Conservation (phyloP, 2,797 vertebrate species). For the Nyctibius grandis region DNA sequence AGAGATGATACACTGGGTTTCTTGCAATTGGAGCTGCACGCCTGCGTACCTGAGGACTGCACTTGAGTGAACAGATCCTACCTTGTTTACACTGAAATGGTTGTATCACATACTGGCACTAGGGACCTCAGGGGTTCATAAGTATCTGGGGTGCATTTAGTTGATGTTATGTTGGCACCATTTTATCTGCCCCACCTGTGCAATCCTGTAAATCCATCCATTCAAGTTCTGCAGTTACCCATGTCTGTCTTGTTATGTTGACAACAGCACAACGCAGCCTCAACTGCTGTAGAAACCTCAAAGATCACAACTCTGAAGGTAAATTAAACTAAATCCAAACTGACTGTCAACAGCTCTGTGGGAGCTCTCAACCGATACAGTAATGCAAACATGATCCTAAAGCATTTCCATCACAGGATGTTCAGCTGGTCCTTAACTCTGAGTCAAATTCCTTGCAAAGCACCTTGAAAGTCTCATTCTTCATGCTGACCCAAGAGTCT, state of each 20-base stretch:
- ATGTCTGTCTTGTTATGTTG: background rate
- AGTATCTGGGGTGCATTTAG: background rate
- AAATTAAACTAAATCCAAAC: background rate
- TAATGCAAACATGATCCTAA: background rate
- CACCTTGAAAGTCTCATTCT: background rate
- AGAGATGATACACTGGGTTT: background rate
- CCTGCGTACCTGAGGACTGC: background rate
- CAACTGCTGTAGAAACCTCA: background rate
- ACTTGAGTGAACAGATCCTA: background rate
- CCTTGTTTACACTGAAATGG: background rate
- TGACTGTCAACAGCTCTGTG: background rate
- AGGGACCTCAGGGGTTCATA: fast-evolving
- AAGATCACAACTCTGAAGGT: background rate
- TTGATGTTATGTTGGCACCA: background rate
- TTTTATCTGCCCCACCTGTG: background rate
- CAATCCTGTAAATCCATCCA: background rate
- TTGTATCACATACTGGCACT: background rate
- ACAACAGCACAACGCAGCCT: background rate
- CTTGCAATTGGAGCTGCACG: background rate
- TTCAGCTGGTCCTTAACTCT: background rate
- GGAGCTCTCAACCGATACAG: background rate
- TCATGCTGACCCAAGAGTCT: background rate
- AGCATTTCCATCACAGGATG: background rate
- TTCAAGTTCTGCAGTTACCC: background rate
- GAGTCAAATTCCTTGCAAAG: background rate